These are phyloP conservation scores for Dicycla oo DNA, from an alignment of 2,888 invertebrate species.

Conservation along the genomic window DNA sequence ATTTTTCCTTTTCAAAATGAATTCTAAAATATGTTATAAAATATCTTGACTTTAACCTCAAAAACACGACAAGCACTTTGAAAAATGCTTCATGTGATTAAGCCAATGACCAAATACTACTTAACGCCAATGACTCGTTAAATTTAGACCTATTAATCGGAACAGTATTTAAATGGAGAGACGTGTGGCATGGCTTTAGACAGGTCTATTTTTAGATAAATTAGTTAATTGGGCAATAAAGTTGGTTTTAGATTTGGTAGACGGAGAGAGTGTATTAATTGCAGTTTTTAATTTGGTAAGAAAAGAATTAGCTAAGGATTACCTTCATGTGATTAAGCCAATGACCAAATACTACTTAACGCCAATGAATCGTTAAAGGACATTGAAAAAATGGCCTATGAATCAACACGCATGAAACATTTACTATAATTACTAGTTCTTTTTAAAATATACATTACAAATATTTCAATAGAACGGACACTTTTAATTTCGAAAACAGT, in stretches of 20 bases:
- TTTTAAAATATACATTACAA: too few species aligned
- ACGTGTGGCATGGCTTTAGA: not conserved
- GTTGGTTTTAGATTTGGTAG: not conserved
- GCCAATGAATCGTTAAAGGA: slow-evolving; percentile 10
- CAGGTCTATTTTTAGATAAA: not conserved
- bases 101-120: not conserved
- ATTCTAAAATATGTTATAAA: too few species aligned
- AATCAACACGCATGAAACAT: too few species aligned
- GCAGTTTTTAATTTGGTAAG: not conserved
- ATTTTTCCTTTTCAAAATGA: too few species aligned
- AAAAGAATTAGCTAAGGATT: not conserved
- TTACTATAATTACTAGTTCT: too few species aligned
- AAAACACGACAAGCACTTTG: not conserved
- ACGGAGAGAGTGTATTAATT: not conserved
- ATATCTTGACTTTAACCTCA: not conserved
- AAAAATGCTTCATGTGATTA: not conserved
- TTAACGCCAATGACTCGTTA: slow-evolving; percentile 3
- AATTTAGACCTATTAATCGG: slow-evolving; percentile 19
- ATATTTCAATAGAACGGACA: too few species aligned
- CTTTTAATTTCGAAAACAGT: too few species aligned
- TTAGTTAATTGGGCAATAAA: not conserved
- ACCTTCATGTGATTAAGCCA: not conserved
- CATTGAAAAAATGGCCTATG: too few species aligned
- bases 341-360: not conserved
- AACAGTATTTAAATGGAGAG: not conserved